Evolutionary conservation across 2,888 invertebrate genomes (phyloP).

Genomic region (Mesorhabditis belari): DNA sequence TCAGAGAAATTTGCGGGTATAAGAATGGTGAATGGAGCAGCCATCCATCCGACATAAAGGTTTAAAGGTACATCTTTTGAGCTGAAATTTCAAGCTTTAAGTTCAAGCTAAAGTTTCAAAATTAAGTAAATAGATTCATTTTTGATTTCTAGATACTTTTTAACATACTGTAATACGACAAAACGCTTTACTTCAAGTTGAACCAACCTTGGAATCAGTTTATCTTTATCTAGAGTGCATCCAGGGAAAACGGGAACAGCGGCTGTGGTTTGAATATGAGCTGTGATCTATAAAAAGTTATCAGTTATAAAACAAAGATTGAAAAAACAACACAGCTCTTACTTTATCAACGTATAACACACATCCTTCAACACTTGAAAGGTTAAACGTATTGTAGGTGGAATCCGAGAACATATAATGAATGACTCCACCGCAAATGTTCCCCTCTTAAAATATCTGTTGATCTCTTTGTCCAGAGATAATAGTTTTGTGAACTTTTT

Average conservation of each 20-base stretch:
- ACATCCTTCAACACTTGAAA: background rate
- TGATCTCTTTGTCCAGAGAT: too few species aligned
- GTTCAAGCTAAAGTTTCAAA: too few species aligned
- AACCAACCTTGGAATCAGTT: background rate
- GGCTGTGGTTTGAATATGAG: background rate
- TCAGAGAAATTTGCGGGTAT: background rate
- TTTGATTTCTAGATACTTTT: too few species aligned
- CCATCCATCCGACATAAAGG: background rate
- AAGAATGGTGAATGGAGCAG: background rate
- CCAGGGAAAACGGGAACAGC: background rate
- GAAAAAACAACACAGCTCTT: too few species aligned
- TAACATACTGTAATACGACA: too few species aligned
- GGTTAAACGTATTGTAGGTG: background rate
- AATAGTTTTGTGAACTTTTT: too few species aligned
- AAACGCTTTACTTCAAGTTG: background rate
- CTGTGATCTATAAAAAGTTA: background rate
- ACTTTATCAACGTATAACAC: background rate
- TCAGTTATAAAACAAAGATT: too few species aligned
- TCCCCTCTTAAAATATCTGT: background rate
- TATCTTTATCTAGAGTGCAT: background rate
- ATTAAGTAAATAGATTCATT: too few species aligned
- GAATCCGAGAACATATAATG: background rate
- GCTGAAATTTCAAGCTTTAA: background rate
- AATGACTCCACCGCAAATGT: background rate
- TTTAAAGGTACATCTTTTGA: background rate